phyloP scores from a whole-genome alignment of 2,888 invertebrate species.

The Arrhopalites spinosus region DNA sequence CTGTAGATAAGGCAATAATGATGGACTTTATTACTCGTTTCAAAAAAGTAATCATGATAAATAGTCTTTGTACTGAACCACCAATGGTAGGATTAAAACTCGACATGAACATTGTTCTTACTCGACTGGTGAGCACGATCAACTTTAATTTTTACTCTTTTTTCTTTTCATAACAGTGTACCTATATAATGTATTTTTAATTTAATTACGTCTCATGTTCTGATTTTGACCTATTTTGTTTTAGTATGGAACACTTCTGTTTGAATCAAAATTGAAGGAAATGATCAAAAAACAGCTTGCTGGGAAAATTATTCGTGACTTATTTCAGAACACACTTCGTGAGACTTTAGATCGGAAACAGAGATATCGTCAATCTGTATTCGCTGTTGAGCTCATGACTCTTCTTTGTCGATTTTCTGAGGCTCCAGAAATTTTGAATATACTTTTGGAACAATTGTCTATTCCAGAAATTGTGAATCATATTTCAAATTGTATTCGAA shows the following conservation, averaged over 20 bases:
- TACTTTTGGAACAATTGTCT: neutral
- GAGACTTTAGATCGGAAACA: neutral
- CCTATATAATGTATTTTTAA: too few relatives aligned
- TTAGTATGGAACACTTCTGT: neutral
- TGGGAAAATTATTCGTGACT: neutral
- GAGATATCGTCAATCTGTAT: conserved; percentile 7
- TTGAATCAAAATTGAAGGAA: conserved; percentile 18
- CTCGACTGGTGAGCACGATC: conserved; percentile 17
- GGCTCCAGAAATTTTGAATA: neutral
- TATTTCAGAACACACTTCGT: conserved; percentile 16
- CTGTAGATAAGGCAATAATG: neutral
- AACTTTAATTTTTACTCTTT: neutral
- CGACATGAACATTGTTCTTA: conserved; percentile 13
- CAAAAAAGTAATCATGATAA: conserved; percentile 6
- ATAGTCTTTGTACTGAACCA: neutral
- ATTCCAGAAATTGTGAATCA: conserved; percentile 36
- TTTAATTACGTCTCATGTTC: too few relatives aligned
- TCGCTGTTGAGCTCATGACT: conserved; percentile 20
- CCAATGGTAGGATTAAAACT: conserved; percentile 11
- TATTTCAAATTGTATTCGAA: conserved; percentile 44
- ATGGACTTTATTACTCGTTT: conserved; percentile 15
- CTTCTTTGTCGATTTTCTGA: neutral
- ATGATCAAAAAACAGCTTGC: conserved; percentile 10
- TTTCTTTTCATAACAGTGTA: conserved; percentile 1
- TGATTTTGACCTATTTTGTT: neutral